Conservation (phyloP, 2,113 vertebrate species). For the Psittacara wagleri region DNA sequence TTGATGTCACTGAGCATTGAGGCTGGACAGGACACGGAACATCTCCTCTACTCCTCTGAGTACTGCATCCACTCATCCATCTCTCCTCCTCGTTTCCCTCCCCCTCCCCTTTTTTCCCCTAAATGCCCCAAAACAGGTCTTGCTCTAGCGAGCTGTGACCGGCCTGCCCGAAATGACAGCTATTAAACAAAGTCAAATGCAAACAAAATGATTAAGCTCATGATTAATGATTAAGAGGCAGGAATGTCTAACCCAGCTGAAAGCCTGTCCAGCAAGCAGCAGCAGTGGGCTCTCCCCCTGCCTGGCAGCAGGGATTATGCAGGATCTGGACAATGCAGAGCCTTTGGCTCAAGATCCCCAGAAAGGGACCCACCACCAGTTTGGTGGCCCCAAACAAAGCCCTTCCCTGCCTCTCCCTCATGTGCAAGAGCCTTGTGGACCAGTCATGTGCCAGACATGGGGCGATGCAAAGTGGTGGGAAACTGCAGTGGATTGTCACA, state of each 20-base stretch:
- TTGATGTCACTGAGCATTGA: fast-evolving
- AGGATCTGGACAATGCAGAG: fast-evolving
- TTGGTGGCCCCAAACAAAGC: fast-evolving
- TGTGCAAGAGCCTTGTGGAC: background rate
- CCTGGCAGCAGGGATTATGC: background rate
- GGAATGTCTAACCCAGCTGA: background rate
- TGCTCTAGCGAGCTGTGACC: background rate
- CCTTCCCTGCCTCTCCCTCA: background rate
- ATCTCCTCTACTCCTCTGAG: fast-evolving
- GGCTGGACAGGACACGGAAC: background rate
- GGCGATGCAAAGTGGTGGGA: background rate
- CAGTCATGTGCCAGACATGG: fast-evolving
- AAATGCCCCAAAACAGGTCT: background rate
- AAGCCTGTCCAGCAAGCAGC: background rate
- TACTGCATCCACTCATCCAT: fast-evolving
- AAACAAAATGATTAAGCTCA: background rate
- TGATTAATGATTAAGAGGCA: conserved; percentile 36
- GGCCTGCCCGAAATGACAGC: background rate
- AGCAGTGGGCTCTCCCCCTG: background rate
- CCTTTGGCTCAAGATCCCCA: background rate
- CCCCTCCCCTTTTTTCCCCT: background rate
- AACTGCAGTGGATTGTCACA: fast-evolving
- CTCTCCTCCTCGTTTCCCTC: background rate
- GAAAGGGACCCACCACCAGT: background rate
- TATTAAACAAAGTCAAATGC: background rate